A percentile compares a stretch with the other conserved stretches of the same genome.
Evolutionary conservation across 2,797 vertebrate species (phyloP).

Genomic region (Epinephelus malabaricus): DNA sequence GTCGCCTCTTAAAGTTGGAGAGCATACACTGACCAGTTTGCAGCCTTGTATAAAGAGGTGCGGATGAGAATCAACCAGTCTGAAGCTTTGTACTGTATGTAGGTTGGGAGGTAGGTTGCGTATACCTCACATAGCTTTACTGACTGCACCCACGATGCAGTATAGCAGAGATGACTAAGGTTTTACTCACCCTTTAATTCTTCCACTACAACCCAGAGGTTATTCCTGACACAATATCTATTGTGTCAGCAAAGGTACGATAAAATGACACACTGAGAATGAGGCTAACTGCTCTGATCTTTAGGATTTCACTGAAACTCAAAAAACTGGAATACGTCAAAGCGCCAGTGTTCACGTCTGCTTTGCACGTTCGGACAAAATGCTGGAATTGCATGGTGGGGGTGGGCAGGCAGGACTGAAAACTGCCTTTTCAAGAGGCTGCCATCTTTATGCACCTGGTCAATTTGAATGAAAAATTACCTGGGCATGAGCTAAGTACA

Average conservation of each 20-base stretch:
- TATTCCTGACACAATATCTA: neutral
- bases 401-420: slow-evolving; percentile 53
- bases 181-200: slow-evolving; percentile 2
- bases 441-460: slow-evolving; percentile 83
- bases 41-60: neutral
- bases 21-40: neutral
- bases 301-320: slow-evolving; percentile 3
- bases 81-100: neutral
- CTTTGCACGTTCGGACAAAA: slow-evolving; percentile 53
- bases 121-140: neutral
- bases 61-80: neutral
- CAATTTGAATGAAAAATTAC: slow-evolving; percentile 84
- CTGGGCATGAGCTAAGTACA: slow-evolving; percentile 77
- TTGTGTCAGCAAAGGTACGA: slow-evolving; percentile 17
- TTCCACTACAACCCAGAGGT: neutral
- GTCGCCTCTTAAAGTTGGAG: neutral
- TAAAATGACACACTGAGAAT: neutral
- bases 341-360: slow-evolving; percentile 59
- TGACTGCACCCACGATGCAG: slow-evolving; percentile 24
- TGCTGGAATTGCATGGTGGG: slow-evolving; percentile 50
- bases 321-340: slow-evolving; percentile 15
- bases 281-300: neutral
- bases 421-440: slow-evolving; percentile 75
- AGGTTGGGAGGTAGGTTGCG: slow-evolving; percentile 8
- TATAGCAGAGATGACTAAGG: slow-evolving; percentile 14